Evolutionary conservation across 2,113 vertebrate species (phyloP).

Genomic region (Vanacampus margaritifer): DNA sequence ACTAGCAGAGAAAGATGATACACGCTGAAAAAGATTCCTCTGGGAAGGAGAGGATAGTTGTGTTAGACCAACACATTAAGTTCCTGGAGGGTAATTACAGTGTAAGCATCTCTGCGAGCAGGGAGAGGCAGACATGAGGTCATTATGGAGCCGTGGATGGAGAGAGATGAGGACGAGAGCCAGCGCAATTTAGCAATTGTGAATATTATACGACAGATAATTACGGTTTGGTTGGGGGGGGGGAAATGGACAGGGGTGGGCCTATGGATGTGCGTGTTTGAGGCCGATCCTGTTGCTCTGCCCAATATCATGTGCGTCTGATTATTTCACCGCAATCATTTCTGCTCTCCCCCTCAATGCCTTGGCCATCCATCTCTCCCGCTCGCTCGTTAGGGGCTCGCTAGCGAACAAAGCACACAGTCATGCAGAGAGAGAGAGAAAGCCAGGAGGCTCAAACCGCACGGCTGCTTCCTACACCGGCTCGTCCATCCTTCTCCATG

Average conservation of each 20-base stretch:
- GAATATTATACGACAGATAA: constrained; percentile 70
- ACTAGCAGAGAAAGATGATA: constrained; percentile 44
- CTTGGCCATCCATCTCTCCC: constrained; percentile 49
- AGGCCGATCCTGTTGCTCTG: constrained; percentile 29
- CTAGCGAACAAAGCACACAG: constrained; percentile 59
- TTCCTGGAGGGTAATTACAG: constrained; percentile 68
- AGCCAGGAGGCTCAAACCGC: constrained; percentile 40
- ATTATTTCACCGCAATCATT: constrained; percentile 66
- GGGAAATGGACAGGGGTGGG: constrained; percentile 41
- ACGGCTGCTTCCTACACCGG: background rate
- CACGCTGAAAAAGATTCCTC: constrained; percentile 49
- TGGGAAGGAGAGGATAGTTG: constrained; percentile 50
- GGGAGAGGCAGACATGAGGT: constrained; percentile 69
- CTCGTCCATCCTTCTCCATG: constrained; percentile 31
- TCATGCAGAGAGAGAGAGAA: constrained; percentile 63
- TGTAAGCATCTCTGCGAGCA: constrained; percentile 55
- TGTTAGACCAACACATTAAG: constrained; percentile 65
- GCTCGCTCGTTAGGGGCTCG: constrained; percentile 48
- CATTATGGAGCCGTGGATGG: constrained; percentile 60
- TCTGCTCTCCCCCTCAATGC: constrained; percentile 36
- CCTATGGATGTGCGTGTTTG: constrained; percentile 27
- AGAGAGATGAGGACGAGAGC: constrained; percentile 55
- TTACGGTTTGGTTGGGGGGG: constrained; percentile 58
- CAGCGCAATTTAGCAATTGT: constrained; percentile 67
- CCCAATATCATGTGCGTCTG: constrained; percentile 61